These are phyloP conservation scores for Eciton burchellii DNA, from an alignment of 1,140 invertebrate species.

Conservation along the genomic window DNA sequence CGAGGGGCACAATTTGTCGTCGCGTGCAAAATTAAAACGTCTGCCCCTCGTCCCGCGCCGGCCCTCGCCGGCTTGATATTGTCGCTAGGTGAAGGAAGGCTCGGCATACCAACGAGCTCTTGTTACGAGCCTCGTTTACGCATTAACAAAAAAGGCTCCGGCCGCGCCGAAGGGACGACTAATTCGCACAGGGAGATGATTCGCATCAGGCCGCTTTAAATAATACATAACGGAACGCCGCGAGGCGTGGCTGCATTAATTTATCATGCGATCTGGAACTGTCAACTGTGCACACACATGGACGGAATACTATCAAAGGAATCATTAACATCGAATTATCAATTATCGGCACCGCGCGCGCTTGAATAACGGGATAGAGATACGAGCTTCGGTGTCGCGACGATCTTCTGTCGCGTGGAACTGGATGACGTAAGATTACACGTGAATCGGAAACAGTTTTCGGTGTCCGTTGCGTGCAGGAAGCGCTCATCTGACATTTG, in stretches of 20 bases:
- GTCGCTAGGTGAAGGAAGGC: constrained; percentile 26
- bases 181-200: not conserved
- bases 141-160: constrained; percentile 37
- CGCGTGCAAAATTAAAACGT: constrained; percentile 75
- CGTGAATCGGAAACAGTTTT: too few relatives aligned
- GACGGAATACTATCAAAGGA: not conserved
- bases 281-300: too few relatives aligned
- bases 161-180: constrained; percentile 1
- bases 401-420: not conserved
- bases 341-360: too few relatives aligned
- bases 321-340: not conserved
- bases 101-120: constrained; percentile 44
- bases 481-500: too few relatives aligned
- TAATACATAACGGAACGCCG: not conserved
- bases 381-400: not conserved
- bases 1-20: constrained; percentile 74
- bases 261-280: not conserved
- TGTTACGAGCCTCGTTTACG: constrained; percentile 48
- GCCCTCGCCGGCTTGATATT: constrained; percentile 40
- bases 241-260: not conserved
- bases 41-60: constrained; percentile 9
- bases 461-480: too few relatives aligned
- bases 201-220: not conserved
- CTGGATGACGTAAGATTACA: too few relatives aligned
- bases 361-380: not conserved